Conservation (phyloP, 2,113 vertebrate genomes). For the Circaetus cinerascens region DNA sequence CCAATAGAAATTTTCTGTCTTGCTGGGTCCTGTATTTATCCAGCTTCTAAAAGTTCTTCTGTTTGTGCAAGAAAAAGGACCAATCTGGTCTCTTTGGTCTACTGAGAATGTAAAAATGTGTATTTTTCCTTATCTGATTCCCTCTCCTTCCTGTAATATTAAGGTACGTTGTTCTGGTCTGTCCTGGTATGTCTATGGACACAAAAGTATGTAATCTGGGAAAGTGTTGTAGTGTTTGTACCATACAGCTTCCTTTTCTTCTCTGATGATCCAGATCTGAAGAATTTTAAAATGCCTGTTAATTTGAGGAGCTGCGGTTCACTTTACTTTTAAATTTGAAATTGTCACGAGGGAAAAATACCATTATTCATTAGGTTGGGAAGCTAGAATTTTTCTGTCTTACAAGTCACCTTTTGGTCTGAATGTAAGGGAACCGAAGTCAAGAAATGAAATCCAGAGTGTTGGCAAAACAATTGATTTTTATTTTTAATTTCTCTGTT, state of each 20-base stretch:
- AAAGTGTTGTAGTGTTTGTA: not conserved
- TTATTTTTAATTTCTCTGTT: not conserved
- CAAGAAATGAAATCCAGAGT: not conserved
- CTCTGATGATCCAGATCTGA: not conserved
- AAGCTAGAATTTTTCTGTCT: not conserved
- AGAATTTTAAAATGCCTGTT: not conserved
- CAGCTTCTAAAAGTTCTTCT: not conserved
- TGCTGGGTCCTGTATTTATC: not conserved
- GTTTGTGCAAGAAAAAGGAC: not conserved
- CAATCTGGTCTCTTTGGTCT: not conserved
- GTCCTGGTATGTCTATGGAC: not conserved
- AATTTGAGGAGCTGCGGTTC: not conserved
- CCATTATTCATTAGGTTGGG: not conserved
- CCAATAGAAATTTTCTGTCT: not conserved
- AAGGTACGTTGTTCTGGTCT: not conserved
- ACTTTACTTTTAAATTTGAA: not conserved
- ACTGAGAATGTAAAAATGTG: not conserved
- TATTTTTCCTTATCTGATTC: not conserved
- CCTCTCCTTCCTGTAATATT: not conserved
- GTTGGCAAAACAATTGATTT: not conserved
- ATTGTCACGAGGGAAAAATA: not conserved
- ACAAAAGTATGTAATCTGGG: not conserved
- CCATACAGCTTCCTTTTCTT: not conserved
- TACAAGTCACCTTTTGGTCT: not conserved
- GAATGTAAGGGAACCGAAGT: not conserved